Evolutionary conservation across 2,113 vertebrate genomes (phyloP).

Genomic region (rabbit (Oryctolagus cuniculus)): DNA sequence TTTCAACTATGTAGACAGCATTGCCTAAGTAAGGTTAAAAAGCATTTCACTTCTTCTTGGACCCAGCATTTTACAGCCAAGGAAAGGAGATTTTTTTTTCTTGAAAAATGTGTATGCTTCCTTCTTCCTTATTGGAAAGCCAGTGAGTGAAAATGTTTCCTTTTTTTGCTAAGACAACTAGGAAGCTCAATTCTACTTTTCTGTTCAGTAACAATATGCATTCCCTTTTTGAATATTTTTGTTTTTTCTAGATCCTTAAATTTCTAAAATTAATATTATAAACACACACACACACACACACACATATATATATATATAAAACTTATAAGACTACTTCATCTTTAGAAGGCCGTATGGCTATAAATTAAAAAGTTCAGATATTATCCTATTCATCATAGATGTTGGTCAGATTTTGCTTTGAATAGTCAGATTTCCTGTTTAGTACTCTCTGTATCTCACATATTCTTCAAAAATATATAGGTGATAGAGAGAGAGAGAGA

Average conservation of each 20-base stretch:
- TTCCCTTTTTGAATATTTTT: not conserved
- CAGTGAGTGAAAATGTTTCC: not conserved
- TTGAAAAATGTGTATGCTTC: not conserved
- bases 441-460: not conserved
- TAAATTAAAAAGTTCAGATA: not conserved
- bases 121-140: not conserved
- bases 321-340: not conserved
- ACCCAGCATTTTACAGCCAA: conserved; percentile 18
- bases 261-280: not conserved
- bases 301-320: not conserved
- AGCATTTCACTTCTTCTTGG: not conserved
- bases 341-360: not conserved
- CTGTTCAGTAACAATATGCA: not conserved
- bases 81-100: not conserved
- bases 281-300: not conserved
- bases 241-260: not conserved
- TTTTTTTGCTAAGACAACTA: not conserved
- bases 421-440: not conserved
- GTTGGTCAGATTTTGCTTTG: not conserved
- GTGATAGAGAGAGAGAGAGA: not conserved
- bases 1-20: not conserved
- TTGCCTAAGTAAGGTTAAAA: not conserved
- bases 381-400: not conserved
- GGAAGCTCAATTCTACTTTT: not conserved
- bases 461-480: not conserved